Evolutionary conservation across 2,797 vertebrate species (phyloP), one percentile per base, ranked within the genome.

Genomic region (Halcyon badia): DNA sequence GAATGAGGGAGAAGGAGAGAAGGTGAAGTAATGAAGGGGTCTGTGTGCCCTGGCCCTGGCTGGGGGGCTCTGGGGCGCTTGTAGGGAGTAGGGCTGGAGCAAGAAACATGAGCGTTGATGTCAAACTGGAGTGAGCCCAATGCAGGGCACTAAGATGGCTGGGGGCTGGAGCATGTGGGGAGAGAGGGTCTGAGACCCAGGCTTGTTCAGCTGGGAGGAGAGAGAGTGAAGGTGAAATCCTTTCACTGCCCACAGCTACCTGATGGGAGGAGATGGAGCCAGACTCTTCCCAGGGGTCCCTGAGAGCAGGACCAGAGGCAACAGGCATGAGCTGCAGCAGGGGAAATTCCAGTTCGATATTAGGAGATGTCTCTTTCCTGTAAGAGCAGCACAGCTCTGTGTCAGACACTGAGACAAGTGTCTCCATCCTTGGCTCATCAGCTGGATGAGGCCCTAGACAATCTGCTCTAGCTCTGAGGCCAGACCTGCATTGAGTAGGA

Each of bases 251-350:
- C 48, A 79, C 26, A 85, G 62, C 44, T 21, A 25, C 33, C 33
- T 28, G 16, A 42, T 0, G 0, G 24, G 49, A 57, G 62, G 33
- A 42, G 49, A 57, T 70, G 42, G 41, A 65, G 41, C 30, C 31
- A 15, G 28, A 41, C 28, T 58, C 16, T 60, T 68, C 35, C 44
- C 49, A 49, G 39, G 49, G 37, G 33, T 35, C 46, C 11, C 42
- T 3, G 5, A 52, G 41, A 78, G 15, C 70, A 54, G 83, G 25
- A 22, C 52, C 9, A 4, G 78, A 19, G 42, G 8, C 5, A 8
- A 30, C 5, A 2, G 49, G 15, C 35, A 26, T 5, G 21, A 76
- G 42, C 22, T 62, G 31, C 42, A 78, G 25, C 1, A 39, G 57
- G n/a, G n/a, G 57, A 61, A 60, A 60, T 35, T 31, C 21, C 64